A percentile compares a stretch with the other conserved stretches of the same genome.
Evolutionary conservation across 2,888 invertebrate genomes (phyloP).

Genomic region (Philereme vetulata): DNA sequence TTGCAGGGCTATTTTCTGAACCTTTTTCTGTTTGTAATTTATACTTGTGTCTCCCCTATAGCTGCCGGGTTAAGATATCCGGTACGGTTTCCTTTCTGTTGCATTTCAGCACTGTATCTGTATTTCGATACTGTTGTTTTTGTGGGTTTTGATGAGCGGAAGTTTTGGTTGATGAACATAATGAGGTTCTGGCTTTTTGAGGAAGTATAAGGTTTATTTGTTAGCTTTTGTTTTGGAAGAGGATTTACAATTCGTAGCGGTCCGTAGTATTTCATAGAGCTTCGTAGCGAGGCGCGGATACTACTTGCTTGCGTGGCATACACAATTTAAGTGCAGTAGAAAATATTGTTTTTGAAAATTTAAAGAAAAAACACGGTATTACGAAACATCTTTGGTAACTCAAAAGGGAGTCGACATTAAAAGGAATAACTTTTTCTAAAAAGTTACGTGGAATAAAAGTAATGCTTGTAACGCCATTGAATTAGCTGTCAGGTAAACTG

Average conservation of each 20-base stretch:
- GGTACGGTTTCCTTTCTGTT: conserved; percentile 23
- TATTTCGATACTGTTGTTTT: conserved; percentile 26
- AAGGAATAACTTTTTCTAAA: no score
- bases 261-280: conserved; percentile 10
- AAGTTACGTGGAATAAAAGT: no score
- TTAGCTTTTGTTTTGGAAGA: conserved; percentile 10
- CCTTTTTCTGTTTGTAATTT: background rate
- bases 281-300: background rate
- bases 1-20: no score
- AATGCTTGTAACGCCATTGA: no score
- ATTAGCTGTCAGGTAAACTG: no score
- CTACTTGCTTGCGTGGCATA: no score
- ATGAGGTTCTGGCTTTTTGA: conserved; percentile 21
- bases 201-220: conserved; percentile 1
- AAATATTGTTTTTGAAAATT: no score
- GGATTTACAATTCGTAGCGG: conserved; percentile 3
- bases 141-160: conserved; percentile 26
- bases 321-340: no score
- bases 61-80: conserved; percentile 21
- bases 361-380: no score
- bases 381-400: no score
- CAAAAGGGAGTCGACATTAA: no score
- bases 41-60: conserved; percentile 2
- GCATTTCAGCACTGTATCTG: conserved; percentile 26
- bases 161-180: conserved; percentile 17